Evolutionary conservation across 2,113 vertebrate genomes (phyloP), one percentile per base, ranked within the genome.

Genomic region (Mystacornis crossleyi): DNA sequence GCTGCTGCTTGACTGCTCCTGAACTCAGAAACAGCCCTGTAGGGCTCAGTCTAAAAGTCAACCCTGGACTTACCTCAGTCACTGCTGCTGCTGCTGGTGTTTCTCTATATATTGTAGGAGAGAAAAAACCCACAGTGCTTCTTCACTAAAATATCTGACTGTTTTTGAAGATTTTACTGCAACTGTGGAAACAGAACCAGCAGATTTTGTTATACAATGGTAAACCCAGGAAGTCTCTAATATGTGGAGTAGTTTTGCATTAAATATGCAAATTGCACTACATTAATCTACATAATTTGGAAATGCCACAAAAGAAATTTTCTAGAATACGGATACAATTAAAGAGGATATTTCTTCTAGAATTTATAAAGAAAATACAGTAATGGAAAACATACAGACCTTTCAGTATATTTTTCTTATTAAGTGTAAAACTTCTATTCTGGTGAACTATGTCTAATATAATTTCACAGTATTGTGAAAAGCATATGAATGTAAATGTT

Each of bases 241-340:
- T 29, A 26, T 0, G 0, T 17, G 18, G 10, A 62, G 33, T 4
- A 18, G 3, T 53, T 81, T 53, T 54, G 5, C 6, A 31, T 24
- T 60, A 57, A 65, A 43, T 42, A 57, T 2, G 17, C 12, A 53
- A 10, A 55, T 67, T 75, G 53, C 19, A 55, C 6, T 4, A 28
- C 7, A 15, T 5, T 65, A 86, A 72, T 47, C 8, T 17, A 60
- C 3, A 29, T n/a, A 36, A 6, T 42, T 79, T 74, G 10, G 10
- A 71, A 86, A 74, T 38, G 21, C 34, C 25, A 66, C 20, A 34
- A 55, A 72, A 43, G 0, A 74, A 48, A 60, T 6, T 11, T 90
- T 90, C 8, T 77, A n/a, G 26, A 69, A 15, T 40, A 67, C 9
- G 0, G 13, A 47, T 47, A 50, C 1, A 31, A 60, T 47, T 81